Percentiles rank a stretch among this genome's conserved stretches.
These are phyloP conservation scores for Aphelenchoides fujianensis DNA, from an alignment of 1,140 invertebrate genomes.

Conservation along the genomic window DNA sequence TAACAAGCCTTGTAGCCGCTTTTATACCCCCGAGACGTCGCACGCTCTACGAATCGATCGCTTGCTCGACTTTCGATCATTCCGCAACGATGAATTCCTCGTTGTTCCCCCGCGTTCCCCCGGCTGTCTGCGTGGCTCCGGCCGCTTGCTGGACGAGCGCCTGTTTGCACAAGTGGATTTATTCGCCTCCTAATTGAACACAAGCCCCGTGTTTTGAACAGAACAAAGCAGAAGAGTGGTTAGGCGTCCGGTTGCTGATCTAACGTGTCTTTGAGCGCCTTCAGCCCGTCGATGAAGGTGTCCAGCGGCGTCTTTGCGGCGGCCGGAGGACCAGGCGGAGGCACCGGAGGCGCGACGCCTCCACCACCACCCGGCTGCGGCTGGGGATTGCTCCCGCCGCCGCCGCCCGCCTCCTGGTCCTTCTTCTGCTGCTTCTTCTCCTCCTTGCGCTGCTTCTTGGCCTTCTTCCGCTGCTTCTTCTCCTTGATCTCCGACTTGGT, in stretches of 20 bases:
- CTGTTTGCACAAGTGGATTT: neutral
- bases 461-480: no score
- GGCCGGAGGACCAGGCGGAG: neutral
- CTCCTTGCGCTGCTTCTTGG: no score
- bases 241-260: no score
- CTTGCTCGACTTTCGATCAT: no score
- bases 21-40: neutral
- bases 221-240: neutral
- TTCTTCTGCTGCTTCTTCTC: no score
- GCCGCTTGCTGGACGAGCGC: neutral
- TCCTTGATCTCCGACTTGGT: no score
- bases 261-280: neutral
- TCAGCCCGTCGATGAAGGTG: neutral
- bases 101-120: neutral
- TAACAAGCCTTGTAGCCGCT: neutral
- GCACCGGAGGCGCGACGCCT: no score
- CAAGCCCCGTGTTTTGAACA: neutral
- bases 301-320: neutral
- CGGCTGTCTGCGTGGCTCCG: neutral
- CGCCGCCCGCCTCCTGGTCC: no score
- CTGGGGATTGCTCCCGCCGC: no score
- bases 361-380: no score
- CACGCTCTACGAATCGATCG: no score
- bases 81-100: no score
- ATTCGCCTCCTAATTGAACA: constrained; percentile 6